Evolutionary conservation across 2,113 vertebrate species (phyloP).

Genomic region (Hypanus sabinus): DNA sequence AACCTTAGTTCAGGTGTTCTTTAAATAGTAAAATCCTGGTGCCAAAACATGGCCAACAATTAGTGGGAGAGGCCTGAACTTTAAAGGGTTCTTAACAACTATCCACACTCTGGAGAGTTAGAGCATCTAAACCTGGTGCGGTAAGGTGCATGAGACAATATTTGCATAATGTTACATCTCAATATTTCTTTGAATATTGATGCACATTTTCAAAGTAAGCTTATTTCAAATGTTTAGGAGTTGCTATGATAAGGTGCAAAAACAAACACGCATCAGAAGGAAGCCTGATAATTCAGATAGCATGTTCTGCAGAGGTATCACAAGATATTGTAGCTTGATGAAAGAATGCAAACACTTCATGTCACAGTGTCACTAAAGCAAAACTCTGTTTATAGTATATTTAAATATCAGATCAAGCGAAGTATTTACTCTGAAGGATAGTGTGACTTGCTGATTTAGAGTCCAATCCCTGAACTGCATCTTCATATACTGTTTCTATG

Average conservation of each 20-base stretch:
- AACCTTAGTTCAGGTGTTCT: too few relatives aligned
- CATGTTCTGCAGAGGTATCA: not conserved
- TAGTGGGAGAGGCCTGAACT: too few relatives aligned
- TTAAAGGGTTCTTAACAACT: too few relatives aligned
- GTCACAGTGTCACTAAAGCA: not conserved
- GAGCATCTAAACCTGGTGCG: too few relatives aligned
- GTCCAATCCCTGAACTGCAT: not conserved
- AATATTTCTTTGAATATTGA: slow-evolving; percentile 1
- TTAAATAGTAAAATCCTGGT: too few relatives aligned
- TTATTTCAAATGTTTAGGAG: slow-evolving; percentile 4
- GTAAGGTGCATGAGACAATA: too few relatives aligned
- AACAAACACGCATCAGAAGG: not conserved
- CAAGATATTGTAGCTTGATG: not conserved
- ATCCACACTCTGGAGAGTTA: too few relatives aligned
- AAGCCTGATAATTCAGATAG: not conserved
- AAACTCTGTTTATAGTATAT: not conserved
- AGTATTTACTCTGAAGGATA: not conserved
- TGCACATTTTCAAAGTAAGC: not conserved
- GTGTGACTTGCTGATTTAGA: not conserved
- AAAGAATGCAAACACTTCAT: not conserved
- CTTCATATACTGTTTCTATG: not conserved
- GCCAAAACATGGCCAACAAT: too few relatives aligned
- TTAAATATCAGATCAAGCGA: not conserved
- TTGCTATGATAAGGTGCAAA: not conserved
- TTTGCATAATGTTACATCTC: not conserved